Conservation (phyloP, 2,113 vertebrate genomes). For the Potamarius usumacintae region DNA sequence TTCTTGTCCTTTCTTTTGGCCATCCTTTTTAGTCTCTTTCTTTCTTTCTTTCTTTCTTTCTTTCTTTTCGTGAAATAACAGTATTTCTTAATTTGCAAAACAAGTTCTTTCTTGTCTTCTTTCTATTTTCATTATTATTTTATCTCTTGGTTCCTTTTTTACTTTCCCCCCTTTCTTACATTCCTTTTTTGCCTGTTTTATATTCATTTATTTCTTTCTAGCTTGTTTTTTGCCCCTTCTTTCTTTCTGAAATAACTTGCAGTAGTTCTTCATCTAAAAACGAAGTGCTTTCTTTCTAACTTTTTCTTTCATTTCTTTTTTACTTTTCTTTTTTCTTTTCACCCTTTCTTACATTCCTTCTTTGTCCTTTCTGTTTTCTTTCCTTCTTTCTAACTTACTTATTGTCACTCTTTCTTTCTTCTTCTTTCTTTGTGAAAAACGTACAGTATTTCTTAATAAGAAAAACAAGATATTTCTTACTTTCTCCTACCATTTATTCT, state of each 20-base stretch:
- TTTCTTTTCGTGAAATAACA: background rate
- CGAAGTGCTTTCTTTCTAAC: background rate
- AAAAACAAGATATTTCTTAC: too few relatives aligned
- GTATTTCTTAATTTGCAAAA: background rate
- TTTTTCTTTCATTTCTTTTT: background rate
- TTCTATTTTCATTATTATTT: background rate
- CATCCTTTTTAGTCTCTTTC: background rate
- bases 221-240: background rate
- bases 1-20: too few relatives aligned
- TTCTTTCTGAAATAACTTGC: background rate
- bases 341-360: too few relatives aligned
- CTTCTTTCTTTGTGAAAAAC: too few relatives aligned
- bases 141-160: background rate
- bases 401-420: too few relatives aligned
- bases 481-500: background rate
- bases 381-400: too few relatives aligned
- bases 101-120: background rate
- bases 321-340: background rate
- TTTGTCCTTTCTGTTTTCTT: background rate
- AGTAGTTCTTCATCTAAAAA: background rate
- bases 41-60: background rate
- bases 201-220: too few relatives aligned
- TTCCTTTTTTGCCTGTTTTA: too few relatives aligned
- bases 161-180: background rate
- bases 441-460: too few relatives aligned